Base-by-base conservation (phyloP, 2,888 invertebrate species). In the Heliconius hortense region DNA sequence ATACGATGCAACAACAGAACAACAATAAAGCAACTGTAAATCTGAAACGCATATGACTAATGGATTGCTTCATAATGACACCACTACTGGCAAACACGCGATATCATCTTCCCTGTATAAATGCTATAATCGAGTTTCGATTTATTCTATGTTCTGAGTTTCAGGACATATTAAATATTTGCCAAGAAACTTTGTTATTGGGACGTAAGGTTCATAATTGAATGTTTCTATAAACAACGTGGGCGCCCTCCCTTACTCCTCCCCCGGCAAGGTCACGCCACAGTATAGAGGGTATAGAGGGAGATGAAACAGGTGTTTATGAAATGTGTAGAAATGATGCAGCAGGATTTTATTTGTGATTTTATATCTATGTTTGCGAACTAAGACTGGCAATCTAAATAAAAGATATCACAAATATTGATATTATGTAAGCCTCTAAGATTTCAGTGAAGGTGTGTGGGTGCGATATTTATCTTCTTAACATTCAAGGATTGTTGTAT, bases 261-360 rank as follows among this genome's bases (percentile, higher is more conserved):
- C 28, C 39, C 80, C 81, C 79, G 73, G 72, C 83, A 82, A 82
- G 83, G 82, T 82, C 83, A 81, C 80, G 77, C 78, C 77, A 71
- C 78, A 74, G 79, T 60, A 74, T 72, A 73, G 76, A 73, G 79
- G 81, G 26, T 60, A 60, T 15, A 26, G 60, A 26, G 60, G 82
- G 76, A 73, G 78, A 81, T 78, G 76, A 80, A 81, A 82, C 83
- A 84, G 82, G 81, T 83, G 82, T 82, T 81, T 77, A 78, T 82
- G 80, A 82, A 79, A 82, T 79, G 79, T 74, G 78, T 80, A 77
- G 76, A 76, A 78, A 72, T 72, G 59, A 68, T 73, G 67, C 66
- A 59, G 73, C 48, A 60, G 24, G 69, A 64, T 73, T 56, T 70
- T 76, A 66, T 76, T 76, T 76, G 73, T 43, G 35, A 53, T 68